Conservation (phyloP, 2,113 vertebrate genomes). For the Rousettus leschenaultii region DNA sequence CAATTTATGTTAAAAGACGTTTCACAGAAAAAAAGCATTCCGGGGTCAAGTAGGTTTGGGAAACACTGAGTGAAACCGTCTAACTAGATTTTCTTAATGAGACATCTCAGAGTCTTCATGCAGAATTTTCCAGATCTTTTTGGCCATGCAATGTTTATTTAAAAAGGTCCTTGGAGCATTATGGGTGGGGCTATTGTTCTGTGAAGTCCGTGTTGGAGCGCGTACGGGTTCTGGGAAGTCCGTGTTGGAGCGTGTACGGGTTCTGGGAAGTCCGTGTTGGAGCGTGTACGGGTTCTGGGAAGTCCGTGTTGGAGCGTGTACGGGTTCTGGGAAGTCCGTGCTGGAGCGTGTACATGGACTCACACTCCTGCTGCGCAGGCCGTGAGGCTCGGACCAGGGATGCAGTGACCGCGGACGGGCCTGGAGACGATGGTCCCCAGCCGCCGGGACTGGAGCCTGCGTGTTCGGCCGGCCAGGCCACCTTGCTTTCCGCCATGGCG, state of each 20-base stretch:
- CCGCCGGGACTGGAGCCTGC: background rate
- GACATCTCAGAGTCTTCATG: background rate
- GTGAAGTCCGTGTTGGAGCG: background rate
- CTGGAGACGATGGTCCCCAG: background rate
- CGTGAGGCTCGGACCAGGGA: background rate
- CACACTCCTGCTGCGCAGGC: background rate
- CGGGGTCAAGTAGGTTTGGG: background rate
- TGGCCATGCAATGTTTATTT: background rate
- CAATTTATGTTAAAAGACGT: background rate
- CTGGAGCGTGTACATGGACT: background rate
- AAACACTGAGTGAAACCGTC: background rate
- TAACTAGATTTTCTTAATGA: background rate
- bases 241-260: too few relatives aligned
- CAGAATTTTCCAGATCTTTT: background rate
- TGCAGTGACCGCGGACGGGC: background rate
- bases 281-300: too few relatives aligned
- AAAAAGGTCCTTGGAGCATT: background rate
- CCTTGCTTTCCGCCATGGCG: background rate
- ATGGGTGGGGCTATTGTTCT: background rate
- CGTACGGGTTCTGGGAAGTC: too few relatives aligned
- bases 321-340: background rate
- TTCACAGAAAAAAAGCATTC: background rate
- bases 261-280: background rate
- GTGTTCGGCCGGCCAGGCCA: background rate
- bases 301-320: too few relatives aligned